Base-by-base conservation (phyloP, 2,888 invertebrate species). In the Trichogramma evanescens region DNA sequence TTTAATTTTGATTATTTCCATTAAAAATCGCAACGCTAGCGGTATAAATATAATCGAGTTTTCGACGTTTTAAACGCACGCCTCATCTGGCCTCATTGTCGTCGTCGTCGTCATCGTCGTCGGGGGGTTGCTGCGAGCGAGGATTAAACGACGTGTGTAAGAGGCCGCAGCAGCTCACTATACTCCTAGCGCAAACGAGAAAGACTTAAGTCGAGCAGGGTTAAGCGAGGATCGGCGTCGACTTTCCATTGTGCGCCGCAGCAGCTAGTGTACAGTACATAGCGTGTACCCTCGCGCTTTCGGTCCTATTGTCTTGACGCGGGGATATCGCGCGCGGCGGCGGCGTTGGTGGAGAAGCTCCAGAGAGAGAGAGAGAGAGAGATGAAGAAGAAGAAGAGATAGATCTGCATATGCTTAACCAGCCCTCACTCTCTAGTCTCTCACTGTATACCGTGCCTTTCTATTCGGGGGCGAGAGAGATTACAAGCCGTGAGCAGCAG, bases 391-490 rank as follows among this genome's bases (percentile, higher is more conserved):
- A 13, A 13, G 61, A 63, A 58, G 50, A 50, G 62, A 63, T 77
- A 75, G 77, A 77, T 77, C 77, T 77, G 76, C 77, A 77, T 77
- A 77, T 74, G 77, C 75, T 77, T 77, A 77, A 72, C 74, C 67
- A 71, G 63, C 10, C 41, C 68, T 67, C 68, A 67, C 61, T 64
- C 66, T 62, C 69, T 26, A 26, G 66, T 69, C 69, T 69, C 68
- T 66, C 68, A 66, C 69, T 61, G 59, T 64, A 67, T 66, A 63
- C 3, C 26, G 26, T 1, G 26, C 66, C 68, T 63, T 54, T 58
- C 63, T 65, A 63, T 60, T 59, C 65, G 45, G 52, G 55, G 46
- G 64, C 26, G 26, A 26, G 26, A 26, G 26, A 26, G 26, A 26
- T 26, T 26, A 26, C 26, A 26, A 26, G 26, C 26, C 26, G 26